Base-by-base conservation (phyloP, 2,113 vertebrate genomes). In the Emberiza fucata region DNA sequence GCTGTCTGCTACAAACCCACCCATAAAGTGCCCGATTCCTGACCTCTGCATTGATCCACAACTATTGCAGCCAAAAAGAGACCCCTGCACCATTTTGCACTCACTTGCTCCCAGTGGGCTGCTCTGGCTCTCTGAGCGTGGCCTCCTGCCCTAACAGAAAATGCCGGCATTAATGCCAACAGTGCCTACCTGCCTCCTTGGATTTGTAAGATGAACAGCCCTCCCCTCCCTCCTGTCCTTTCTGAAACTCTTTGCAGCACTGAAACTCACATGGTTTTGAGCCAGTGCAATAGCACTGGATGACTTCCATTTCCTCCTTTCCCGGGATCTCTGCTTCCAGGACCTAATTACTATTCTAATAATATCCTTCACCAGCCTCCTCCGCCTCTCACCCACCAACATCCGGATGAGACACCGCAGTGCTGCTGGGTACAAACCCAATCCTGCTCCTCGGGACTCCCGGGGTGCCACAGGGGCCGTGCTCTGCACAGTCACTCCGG, bases 331-430 rank as follows among this genome's bases (percentile, higher is more conserved):
- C 70, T 77, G 64, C 83, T 90, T 40, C 53, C 2, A 0, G 77
- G 37, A 70, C 50, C 78, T 94, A 95, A 95, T 94, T 96, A 91
- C 84, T 81, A 82, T 86, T 92, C 88, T 90, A 93, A 92, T 90
- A 95, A 89, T 88, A 92, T 64, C 88, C 51, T 45, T 42, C 69
- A 39, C 10, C 76, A 81, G 44, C 85, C 44, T 90, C 83, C 85
- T 69, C 81, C 0, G 10, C 83, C 87, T 89, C 90, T 97, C 73
- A 33, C 81, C 63, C 86, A 88, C 91, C 1, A 3, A 45, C 81
- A 90, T 76, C 75, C 27, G 5, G 78, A 87, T 60, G 50, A 89
- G 73, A 88, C 60, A 61, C 51, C 0, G 56, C 94, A 82, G 76
- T 88, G 90, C 75, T 86, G 71, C 31, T 47, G 53, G 73, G 48